phyloP scores from a whole-genome alignment of 2,113 vertebrate genomes.

The Cottus gobio region DNA sequence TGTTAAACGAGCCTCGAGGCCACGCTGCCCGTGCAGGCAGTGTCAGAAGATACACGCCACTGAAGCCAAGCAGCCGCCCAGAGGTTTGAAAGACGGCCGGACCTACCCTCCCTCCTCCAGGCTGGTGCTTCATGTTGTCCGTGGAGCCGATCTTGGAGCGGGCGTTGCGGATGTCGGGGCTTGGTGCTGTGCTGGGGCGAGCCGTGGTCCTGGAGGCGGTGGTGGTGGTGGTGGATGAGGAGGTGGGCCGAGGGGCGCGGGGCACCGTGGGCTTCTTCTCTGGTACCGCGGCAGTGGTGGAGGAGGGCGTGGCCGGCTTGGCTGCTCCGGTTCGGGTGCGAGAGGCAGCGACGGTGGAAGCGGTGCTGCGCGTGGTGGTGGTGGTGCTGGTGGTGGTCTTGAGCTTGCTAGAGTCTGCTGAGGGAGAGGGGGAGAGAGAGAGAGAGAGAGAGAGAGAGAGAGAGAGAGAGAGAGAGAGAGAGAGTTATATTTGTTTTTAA shows the following conservation, averaged over 20 bases:
- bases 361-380: slow-evolving; percentile 62
- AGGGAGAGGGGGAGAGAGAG: neutral
- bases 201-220: slow-evolving; percentile 60
- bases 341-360: slow-evolving; percentile 58
- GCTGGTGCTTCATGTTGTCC: slow-evolving; percentile 94
- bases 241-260: slow-evolving; percentile 56
- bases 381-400: slow-evolving; percentile 77
- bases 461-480: neutral
- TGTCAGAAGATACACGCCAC: neutral
- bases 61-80: neutral
- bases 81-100: neutral
- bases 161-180: slow-evolving; percentile 86
- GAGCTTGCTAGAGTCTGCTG: slow-evolving; percentile 78
- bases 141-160: slow-evolving; percentile 95
- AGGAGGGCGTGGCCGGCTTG: slow-evolving; percentile 62
- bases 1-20: neutral
- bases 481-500: neutral
- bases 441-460: too few species aligned
- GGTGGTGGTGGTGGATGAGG: slow-evolving; percentile 49
- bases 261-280: slow-evolving; percentile 82
- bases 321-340: slow-evolving; percentile 78
- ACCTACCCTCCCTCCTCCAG: slow-evolving; percentile 94
- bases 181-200: slow-evolving; percentile 71
- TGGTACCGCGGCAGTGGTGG: slow-evolving; percentile 63
- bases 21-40: neutral